Evolutionary conservation across 2,888 invertebrate species (phyloP).

Genomic region (Flexamia atlantica): DNA sequence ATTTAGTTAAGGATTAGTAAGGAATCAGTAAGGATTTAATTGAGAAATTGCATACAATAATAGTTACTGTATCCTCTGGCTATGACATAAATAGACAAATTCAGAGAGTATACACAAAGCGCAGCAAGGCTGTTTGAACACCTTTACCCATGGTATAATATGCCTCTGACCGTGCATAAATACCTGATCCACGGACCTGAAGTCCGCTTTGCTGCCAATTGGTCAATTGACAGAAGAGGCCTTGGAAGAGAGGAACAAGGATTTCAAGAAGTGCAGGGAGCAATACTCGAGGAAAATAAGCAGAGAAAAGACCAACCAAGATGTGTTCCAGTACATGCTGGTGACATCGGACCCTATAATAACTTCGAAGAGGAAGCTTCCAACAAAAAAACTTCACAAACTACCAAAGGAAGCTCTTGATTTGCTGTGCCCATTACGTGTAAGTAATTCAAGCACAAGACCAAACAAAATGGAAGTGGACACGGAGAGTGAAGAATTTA

Average conservation of each 20-base stretch:
- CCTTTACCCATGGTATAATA: background rate
- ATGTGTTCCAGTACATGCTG: slow-evolving; percentile 2
- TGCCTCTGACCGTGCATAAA: background rate
- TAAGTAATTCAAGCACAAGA: too few species aligned
- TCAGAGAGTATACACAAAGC: too few species aligned
- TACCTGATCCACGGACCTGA: background rate
- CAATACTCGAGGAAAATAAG: background rate
- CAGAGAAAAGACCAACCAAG: slow-evolving; percentile 5
- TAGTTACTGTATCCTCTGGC: too few species aligned
- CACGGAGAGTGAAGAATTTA: background rate
- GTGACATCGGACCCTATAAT: slow-evolving; percentile 25
- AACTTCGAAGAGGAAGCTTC: background rate
- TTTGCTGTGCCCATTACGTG: background rate
- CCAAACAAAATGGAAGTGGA: too few species aligned
- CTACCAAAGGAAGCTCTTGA: slow-evolving; percentile 26
- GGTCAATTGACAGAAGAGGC: background rate
- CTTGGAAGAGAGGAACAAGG: background rate
- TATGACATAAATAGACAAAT: too few species aligned
- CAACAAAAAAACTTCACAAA: background rate
- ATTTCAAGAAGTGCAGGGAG: background rate
- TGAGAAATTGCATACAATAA: too few species aligned
- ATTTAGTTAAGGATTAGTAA: too few species aligned
- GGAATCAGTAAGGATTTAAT: background rate
- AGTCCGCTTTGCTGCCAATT: background rate
- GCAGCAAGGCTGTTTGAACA: background rate